Base-by-base conservation (phyloP, 2,888 invertebrate genomes). In the Caenorhabditis sinica region DNA sequence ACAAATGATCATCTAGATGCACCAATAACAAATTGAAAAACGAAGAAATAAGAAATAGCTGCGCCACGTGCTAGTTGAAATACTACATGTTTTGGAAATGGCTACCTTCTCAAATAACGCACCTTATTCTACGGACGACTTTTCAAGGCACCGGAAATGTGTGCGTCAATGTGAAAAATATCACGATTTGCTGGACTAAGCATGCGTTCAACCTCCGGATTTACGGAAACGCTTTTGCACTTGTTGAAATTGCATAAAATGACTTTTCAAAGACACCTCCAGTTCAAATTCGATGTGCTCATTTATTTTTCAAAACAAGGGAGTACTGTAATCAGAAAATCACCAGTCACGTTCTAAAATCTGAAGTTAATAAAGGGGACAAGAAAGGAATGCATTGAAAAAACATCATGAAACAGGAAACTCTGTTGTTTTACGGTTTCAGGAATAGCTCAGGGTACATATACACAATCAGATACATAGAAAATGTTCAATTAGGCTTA, bases 121-220 rank as follows among this genome's bases (percentile, higher is more conserved):
- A 79, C 79, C 72, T 77, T 79, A 71, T 76, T 40, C 53, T 8
- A 33, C 33, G 4, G 40, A 20, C 23, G 56, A 33, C 28, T 60
- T 72, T 28, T 43, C 40, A 69, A 49, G 20, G 20, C 23, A 65
- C 79, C 79, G 79, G 79, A 79, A 80, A 69, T 36, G 69, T 68
- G 73, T 58, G 58, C 43, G 74, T 65, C 61, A 60, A 60, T 45
- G 43, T 75, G 80, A 66, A 53, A 83, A 75, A 66, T 80, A 72
- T 71, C 63, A 65, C 63, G 73, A 73, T 75, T 80, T 61, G 56
- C 33, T 23, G 13, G 20, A 33, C 60, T 51, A 33, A 60, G 69
- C 77, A 77, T 77, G 71, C 28, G 77, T 77, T 77, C 77, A 58
- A 13, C 66, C 33, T 25, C 60, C 53, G 40, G 33, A 69, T 40